Base-by-base conservation (phyloP, 2,888 invertebrate genomes). In the Drosophila neonasuta region DNA sequence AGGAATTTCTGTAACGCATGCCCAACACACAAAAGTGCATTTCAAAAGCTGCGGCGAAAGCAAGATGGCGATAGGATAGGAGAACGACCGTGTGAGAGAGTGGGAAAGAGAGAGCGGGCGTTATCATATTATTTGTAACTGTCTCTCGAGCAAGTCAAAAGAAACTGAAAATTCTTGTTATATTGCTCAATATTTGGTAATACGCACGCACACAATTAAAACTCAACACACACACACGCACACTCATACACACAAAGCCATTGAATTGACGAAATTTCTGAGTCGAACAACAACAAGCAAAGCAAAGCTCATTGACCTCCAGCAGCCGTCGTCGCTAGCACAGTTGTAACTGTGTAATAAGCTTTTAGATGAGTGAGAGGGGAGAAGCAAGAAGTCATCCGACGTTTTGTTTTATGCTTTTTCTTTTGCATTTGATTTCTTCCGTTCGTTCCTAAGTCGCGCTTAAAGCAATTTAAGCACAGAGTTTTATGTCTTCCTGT, bases 151-250 rank as follows among this genome's bases (percentile, higher is more conserved):
- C 71, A 65, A 69, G 61, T 68, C 84, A 58, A 87, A 82, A 86
- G 84, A 87, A 84, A 87, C 74, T 69, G 84, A 84, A 84, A 55
- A 87, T 84, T 87, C 84, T 86, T 77, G 69, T 70, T 84, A 55
- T 84, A 80, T 84, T 87, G 86, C 86, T 83, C 71, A 83, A 83
- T 87, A 86, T 83, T 83, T 87, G 84, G 83, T 82, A 87, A 87
- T 77, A 83, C 81, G 63, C 73, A 78, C 70, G 65, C 67, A 69
- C 49, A 75, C 56, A 64, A 56, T 56, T 17, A 72, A 62, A 52
- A 17, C 48, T 2, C 17, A 3, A 30, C 39, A 57, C 66, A 59
- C 59, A 74, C 54, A 68, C 54, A 68, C 44, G 68, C 24, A 68
- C 49, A 67, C 46, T 67, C 52, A 65, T 50, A 71, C 50, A 59